Conservation (phyloP, 53 echinoderm and acorn worm genomes). For the Echinarachnius parma region DNA sequence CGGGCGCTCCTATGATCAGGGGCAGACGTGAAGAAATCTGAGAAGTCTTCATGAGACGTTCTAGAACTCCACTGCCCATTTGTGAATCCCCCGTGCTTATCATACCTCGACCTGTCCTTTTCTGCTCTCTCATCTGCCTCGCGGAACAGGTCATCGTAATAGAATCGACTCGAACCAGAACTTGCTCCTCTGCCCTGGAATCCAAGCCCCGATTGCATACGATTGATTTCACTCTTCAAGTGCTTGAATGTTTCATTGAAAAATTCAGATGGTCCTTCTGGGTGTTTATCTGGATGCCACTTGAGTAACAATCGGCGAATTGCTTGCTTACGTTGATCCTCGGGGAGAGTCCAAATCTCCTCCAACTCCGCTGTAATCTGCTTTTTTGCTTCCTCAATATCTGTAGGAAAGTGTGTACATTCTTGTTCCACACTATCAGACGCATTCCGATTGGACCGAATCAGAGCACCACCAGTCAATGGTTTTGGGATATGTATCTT, state of each 20-base stretch:
- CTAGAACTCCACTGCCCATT: neutral
- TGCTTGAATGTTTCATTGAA: constrained; percentile 48
- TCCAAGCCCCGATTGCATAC: too few relatives aligned
- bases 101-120: constrained; percentile 4
- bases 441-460: neutral
- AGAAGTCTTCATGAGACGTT: neutral
- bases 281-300: constrained; percentile 63
- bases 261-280: constrained; percentile 21
- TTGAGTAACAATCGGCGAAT: constrained; percentile 35
- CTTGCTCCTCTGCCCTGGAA: too few relatives aligned
- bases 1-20: constrained; percentile 32
- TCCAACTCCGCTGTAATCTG: constrained; percentile 33
- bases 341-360: constrained; percentile 38
- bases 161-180: too few relatives aligned
- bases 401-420: too few relatives aligned
- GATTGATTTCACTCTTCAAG: constrained; percentile 32
- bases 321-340: constrained; percentile 8
- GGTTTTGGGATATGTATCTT: constrained; percentile 23
- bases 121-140: constrained; percentile 1
- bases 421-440: neutral
- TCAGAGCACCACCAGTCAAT: neutral
- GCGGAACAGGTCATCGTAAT: constrained; percentile 5
- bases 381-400: constrained; percentile 24
- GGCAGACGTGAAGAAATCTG: constrained; percentile 2
- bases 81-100: constrained; percentile 3